Conservation (phyloP, 2,113 vertebrate genomes). For the Poeciliopsis occidentalis region DNA sequence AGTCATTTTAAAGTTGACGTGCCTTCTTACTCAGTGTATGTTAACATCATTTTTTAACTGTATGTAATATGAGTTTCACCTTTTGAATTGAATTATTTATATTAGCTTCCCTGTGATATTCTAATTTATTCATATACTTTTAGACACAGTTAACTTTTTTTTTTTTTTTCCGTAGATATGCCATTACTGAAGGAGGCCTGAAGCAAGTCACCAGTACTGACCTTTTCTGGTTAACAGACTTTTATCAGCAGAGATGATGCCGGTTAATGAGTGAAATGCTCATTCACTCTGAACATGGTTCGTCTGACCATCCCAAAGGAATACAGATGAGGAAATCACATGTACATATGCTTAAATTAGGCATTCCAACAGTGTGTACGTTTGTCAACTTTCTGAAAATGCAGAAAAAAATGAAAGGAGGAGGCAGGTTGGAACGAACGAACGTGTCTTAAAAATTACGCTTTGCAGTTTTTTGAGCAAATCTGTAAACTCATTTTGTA, state of each 20-base stretch:
- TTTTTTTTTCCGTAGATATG: conserved; percentile 84
- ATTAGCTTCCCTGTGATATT: neutral
- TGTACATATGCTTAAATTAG: conserved; percentile 68
- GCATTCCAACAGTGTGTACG: conserved; percentile 44
- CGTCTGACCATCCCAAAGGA: conserved; percentile 39
- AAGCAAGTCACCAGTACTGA: conserved; percentile 64
- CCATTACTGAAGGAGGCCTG: conserved; percentile 96
- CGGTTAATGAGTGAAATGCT: conserved; percentile 23
- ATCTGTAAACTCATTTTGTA: conserved; percentile 34
- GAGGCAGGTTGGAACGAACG: neutral
- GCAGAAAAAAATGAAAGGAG: conserved; percentile 22
- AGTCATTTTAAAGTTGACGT: neutral
- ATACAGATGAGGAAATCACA: conserved; percentile 34
- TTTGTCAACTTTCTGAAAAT: conserved; percentile 38
- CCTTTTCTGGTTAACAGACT: conserved; percentile 50
- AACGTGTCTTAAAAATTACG: conserved; percentile 8
- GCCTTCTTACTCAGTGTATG: neutral
- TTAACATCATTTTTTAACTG: neutral
- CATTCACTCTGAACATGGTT: conserved; percentile 25
- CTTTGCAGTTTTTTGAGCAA: conserved; percentile 14
- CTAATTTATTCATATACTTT: neutral
- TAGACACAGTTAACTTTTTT: neutral
- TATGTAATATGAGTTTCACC: neutral
- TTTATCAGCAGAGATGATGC: conserved; percentile 46
- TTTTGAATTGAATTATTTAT: neutral